phyloP scores from a whole-genome alignment of 2,888 invertebrate species.

The Dolichomitus sp. region DNA sequence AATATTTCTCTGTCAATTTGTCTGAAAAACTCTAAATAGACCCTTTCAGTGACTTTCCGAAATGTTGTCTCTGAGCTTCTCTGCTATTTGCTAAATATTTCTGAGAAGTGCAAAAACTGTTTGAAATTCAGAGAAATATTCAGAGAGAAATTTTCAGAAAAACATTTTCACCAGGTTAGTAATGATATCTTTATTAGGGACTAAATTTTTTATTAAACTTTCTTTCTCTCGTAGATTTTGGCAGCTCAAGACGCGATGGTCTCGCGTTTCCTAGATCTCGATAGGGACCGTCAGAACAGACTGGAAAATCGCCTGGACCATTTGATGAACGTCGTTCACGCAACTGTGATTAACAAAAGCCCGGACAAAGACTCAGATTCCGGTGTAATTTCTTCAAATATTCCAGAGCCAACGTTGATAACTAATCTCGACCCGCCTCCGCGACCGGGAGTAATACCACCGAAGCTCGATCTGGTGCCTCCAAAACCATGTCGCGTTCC shows the following conservation, averaged over 20 bases:
- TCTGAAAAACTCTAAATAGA: too few species aligned
- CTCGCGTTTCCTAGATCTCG: constrained; percentile 81
- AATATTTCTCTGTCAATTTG: too few species aligned
- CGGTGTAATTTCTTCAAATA: constrained; percentile 44
- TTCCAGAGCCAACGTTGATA: constrained; percentile 73
- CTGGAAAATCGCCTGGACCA: constrained; percentile 83
- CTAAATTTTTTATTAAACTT: not conserved
- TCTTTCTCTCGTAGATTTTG: constrained; percentile 79
- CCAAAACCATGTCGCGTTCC: constrained; percentile 84
- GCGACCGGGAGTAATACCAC: constrained; percentile 81
- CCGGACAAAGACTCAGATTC: constrained; percentile 70
- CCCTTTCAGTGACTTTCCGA: too few species aligned
- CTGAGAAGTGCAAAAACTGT: too few species aligned
- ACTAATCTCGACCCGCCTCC: constrained; percentile 80
- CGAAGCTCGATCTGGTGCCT: constrained; percentile 83
- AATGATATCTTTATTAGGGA: not conserved
- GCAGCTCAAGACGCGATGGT: constrained; percentile 84
- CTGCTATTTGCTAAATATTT: too few species aligned
- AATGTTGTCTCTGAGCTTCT: too few species aligned
- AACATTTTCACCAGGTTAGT: too few species aligned
- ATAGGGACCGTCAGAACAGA: constrained; percentile 83
- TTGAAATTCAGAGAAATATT: too few species aligned
- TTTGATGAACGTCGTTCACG: constrained; percentile 82
- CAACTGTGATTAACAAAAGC: constrained; percentile 79
- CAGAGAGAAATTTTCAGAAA: too few species aligned